Evolutionary conservation across 2,797 vertebrate species (phyloP).

Genomic region (Lerista edwardsae): DNA sequence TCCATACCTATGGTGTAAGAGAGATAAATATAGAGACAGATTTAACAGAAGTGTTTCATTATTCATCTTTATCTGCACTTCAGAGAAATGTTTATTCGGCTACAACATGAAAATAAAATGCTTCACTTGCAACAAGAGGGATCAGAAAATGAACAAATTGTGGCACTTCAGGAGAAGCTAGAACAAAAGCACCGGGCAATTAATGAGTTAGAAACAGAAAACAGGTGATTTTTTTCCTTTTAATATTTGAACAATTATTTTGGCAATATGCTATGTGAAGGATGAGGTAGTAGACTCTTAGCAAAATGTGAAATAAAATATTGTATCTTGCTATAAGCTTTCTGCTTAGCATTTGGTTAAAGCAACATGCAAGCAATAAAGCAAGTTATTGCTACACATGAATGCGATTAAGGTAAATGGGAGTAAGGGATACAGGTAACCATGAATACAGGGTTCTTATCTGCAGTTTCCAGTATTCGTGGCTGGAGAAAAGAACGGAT

Average conservation of each 20-base stretch:
- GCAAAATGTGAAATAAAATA: neutral
- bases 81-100: conserved; percentile 93
- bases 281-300: neutral
- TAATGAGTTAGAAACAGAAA: conserved; percentile 91
- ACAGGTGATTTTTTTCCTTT: conserved; percentile 79
- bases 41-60: neutral
- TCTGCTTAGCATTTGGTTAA: too few relatives aligned
- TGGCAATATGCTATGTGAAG: neutral
- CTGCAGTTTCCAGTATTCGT: too few relatives aligned
- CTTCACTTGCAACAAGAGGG: conserved; percentile 92
- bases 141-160: conserved; percentile 86
- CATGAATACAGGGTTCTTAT: too few relatives aligned
- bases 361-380: too few relatives aligned
- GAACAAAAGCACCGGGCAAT: conserved; percentile 87
- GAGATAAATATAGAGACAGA: neutral
- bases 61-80: neutral
- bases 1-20: neutral
- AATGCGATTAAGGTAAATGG: too few relatives aligned
- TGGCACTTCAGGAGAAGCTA: conserved; percentile 85
- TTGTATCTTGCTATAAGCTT: too few relatives aligned
- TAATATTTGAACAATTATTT: neutral
- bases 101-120: conserved; percentile 99
- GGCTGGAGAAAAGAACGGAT: too few relatives aligned
- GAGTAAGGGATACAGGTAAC: too few relatives aligned
- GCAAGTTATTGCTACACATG: too few relatives aligned